phyloP scores from a whole-genome alignment of 2,113 vertebrate genomes.

The Arizona elegans region DNA sequence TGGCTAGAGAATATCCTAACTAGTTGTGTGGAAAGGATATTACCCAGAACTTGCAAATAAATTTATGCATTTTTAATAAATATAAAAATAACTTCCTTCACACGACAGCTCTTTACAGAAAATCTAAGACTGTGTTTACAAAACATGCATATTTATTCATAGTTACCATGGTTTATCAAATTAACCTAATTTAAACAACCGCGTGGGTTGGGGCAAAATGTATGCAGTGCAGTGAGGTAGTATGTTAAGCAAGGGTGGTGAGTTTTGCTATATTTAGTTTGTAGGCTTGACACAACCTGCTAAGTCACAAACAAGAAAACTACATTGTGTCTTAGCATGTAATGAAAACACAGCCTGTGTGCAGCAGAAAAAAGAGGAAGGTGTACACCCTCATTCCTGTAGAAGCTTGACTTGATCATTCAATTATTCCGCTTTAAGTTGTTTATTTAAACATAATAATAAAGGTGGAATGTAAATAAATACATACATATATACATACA shows the following conservation, averaged over 20 bases:
- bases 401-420: neutral
- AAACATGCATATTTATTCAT: neutral
- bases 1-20: neutral
- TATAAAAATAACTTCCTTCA: neutral
- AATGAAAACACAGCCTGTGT: neutral
- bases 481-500: fast-evolving
- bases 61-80: too few relatives aligned
- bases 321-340: neutral
- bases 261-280: neutral
- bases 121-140: neutral
- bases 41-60: neutral
- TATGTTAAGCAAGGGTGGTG: neutral
- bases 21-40: neutral
- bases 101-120: neutral
- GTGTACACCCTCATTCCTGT: neutral
- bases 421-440: neutral
- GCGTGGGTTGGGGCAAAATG: neutral
- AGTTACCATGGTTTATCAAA: neutral
- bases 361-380: neutral
- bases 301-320: neutral
- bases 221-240: neutral
- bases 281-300: neutral
- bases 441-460: neutral
- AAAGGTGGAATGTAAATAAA: neutral
- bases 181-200: neutral